Evolutionary conservation across 2,113 vertebrate genomes (phyloP).

Genomic region (Dinomys branickii): DNA sequence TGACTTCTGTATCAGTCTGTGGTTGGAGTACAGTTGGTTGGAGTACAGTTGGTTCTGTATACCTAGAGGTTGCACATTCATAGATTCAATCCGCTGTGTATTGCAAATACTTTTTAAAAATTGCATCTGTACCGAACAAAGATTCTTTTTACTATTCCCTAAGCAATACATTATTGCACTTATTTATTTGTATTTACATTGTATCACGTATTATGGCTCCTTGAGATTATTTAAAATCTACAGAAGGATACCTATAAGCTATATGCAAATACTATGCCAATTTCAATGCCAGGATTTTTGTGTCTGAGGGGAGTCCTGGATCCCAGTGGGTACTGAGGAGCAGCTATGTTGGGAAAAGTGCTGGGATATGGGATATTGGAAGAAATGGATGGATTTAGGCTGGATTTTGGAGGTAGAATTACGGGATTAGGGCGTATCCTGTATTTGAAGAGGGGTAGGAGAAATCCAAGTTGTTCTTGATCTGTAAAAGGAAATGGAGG

Average conservation of each 20-base stretch:
- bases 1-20: background rate
- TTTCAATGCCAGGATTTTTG: background rate
- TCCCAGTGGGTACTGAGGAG: background rate
- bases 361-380: background rate
- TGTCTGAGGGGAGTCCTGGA: background rate
- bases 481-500: background rate
- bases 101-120: background rate
- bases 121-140: background rate
- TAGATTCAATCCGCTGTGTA: background rate
- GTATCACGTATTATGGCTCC: background rate
- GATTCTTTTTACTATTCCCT: background rate
- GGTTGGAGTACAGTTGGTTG: background rate
- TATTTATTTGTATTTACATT: background rate
- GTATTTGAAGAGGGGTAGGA: background rate
- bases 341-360: background rate
- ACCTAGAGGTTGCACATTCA: background rate
- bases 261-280: too few relatives aligned
- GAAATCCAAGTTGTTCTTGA: background rate
- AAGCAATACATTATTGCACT: background rate
- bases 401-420: background rate
- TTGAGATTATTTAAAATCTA: background rate
- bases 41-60: background rate
- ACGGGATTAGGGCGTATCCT: background rate
- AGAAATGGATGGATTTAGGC: background rate
- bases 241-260: background rate